Conservation (phyloP, 2,113 vertebrate species). For the Illadopsis cleaveri region DNA sequence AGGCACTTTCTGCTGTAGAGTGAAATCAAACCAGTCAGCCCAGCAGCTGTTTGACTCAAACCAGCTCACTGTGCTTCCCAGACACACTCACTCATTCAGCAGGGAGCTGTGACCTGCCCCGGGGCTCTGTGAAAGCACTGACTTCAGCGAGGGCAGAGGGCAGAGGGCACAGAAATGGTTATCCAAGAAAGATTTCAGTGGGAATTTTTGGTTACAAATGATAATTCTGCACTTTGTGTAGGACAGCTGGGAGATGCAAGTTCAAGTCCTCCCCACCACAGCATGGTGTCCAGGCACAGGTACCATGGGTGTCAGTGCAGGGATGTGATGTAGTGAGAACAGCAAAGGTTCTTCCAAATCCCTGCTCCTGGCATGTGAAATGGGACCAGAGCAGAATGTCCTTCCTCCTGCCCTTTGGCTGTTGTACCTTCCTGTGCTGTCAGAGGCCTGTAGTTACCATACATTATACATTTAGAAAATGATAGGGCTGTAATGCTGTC, state of each 20-base stretch:
- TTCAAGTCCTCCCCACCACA: neutral
- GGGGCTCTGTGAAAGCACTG: rapidly evolving
- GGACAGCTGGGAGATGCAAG: neutral
- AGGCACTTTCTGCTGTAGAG: neutral
- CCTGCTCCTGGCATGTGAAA: neutral
- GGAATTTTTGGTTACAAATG: neutral
- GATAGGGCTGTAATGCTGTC: neutral
- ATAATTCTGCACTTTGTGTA: neutral
- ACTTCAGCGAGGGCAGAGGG: rapidly evolving
- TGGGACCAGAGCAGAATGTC: rapidly evolving
- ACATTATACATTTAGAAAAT: neutral
- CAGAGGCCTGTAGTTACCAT: neutral
- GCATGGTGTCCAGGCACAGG: neutral
- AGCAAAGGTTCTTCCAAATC: neutral
- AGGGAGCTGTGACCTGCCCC: neutral
- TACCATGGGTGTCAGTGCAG: rapidly evolving
- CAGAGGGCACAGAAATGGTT: rapidly evolving
- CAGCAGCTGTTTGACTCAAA: neutral
- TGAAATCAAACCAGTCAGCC: neutral
- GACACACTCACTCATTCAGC: rapidly evolving
- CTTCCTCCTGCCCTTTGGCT: neutral
- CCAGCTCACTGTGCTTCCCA: rapidly evolving
- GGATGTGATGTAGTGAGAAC: rapidly evolving
- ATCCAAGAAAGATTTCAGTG: neutral
- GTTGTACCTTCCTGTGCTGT: neutral